phyloP scores from a whole-genome alignment of 2,888 invertebrate genomes.

The Octodonta nipae region DNA sequence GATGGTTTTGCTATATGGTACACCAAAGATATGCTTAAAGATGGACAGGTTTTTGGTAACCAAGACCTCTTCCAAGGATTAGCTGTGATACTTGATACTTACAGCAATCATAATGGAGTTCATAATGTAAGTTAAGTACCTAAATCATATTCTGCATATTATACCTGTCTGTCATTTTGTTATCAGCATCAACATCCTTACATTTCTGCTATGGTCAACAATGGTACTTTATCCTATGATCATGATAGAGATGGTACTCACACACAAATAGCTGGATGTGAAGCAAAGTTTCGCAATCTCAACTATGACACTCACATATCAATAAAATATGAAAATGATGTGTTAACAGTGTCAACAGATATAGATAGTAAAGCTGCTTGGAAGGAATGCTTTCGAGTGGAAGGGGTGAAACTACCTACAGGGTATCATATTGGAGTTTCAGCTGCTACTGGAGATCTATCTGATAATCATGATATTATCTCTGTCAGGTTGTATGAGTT shows the following conservation, averaged over 20 bases:
- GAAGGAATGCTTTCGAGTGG: slow-evolving; percentile 84
- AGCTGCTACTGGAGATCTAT: slow-evolving; percentile 92
- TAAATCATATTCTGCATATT: slow-evolving; percentile 3
- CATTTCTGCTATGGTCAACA: slow-evolving; percentile 95
- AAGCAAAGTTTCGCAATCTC: slow-evolving; percentile 83
- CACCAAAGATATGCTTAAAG: slow-evolving; percentile 60
- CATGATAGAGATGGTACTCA: slow-evolving; percentile 98
- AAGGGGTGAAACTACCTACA: slow-evolving; percentile 82
- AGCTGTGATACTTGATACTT: slow-evolving; percentile 89
- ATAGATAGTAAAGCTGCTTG: slow-evolving; percentile 83
- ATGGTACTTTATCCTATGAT: slow-evolving; percentile 89
- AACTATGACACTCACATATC: slow-evolving; percentile 82
- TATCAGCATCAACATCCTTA: slow-evolving; percentile 96
- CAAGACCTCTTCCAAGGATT: slow-evolving; percentile 82
- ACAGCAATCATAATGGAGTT: slow-evolving; percentile 97
- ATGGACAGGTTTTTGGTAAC: slow-evolving; percentile 89
- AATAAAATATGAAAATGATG: slow-evolving; percentile 82
- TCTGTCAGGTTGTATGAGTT: slow-evolving; percentile 86
- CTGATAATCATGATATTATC: slow-evolving; percentile 91
- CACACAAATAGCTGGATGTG: slow-evolving; percentile 93
- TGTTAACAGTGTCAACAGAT: slow-evolving; percentile 81
- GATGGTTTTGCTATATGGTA: slow-evolving; percentile 98
- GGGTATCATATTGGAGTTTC: slow-evolving; percentile 90
- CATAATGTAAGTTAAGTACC: slow-evolving; percentile 69
- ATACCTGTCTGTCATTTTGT: too few species aligned